A percentile compares a stretch with the other conserved stretches of the same genome.
phyloP scores from a whole-genome alignment of 2,888 invertebrate species.

The Pristionchus fissidentatus region DNA sequence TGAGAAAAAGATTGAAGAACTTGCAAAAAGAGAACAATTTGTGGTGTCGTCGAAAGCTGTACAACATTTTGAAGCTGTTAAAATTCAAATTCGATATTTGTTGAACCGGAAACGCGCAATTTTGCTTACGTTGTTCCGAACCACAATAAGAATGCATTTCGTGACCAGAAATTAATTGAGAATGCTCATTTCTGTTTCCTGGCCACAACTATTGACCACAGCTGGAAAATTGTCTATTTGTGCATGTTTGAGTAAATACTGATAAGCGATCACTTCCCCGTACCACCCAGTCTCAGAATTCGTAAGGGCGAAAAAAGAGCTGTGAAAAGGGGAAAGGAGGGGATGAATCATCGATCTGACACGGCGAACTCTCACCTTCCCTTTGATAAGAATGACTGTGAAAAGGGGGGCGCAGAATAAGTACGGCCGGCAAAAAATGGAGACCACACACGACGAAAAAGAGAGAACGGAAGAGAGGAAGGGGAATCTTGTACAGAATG shows the following conservation, averaged over 20 bases:
- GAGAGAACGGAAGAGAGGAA: not conserved
- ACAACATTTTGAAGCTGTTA: too few species aligned
- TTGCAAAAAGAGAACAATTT: too few species aligned
- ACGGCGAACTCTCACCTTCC: not conserved
- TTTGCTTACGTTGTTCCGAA: too few species aligned
- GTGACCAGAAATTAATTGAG: not conserved
- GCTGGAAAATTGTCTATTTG: too few species aligned
- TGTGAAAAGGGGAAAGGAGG: not conserved
- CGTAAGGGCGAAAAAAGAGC: constrained; percentile 28
- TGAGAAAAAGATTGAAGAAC: not conserved
- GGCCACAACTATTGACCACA: too few species aligned
- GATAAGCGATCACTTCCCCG: constrained; percentile 7
- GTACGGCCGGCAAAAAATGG: not conserved
- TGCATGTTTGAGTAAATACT: too few species aligned
- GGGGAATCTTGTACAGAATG: too few species aligned
- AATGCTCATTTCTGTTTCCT: too few species aligned
- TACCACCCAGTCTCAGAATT: constrained; percentile 43
- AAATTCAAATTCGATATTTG: too few species aligned
- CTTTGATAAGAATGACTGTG: constrained; percentile 15
- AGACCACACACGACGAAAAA: not conserved
- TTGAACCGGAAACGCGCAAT: too few species aligned
- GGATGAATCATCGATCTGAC: not conserved
- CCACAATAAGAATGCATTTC: too few species aligned
- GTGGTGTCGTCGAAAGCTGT: too few species aligned
- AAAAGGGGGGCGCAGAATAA: constrained; percentile 28